Percentiles rank a stretch among this genome's conserved stretches.
Evolutionary conservation across 2,113 vertebrate genomes (phyloP).

Genomic region (Mus spicilegus): DNA sequence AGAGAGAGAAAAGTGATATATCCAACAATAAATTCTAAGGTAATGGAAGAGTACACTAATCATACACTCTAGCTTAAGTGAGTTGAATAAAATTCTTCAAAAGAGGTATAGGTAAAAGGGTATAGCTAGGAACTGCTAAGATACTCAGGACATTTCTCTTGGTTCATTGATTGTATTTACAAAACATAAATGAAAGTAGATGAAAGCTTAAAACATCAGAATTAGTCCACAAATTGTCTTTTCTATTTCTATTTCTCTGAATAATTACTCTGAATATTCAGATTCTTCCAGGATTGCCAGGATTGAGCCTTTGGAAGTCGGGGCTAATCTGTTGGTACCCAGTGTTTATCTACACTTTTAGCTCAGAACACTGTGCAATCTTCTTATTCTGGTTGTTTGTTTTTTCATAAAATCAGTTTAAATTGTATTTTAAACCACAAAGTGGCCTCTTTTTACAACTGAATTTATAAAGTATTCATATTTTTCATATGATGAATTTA

Average conservation of each 20-base stretch:
- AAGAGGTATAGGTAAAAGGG: neutral
- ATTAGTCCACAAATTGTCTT: neutral
- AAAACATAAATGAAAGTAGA: neutral
- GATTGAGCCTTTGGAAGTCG: neutral
- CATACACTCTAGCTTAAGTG: neutral
- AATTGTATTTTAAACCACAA: neutral
- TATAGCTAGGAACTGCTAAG: accelerated
- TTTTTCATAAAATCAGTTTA: neutral
- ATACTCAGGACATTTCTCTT: neutral
- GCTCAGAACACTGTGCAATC: neutral
- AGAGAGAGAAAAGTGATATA: neutral
- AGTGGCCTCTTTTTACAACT: neutral
- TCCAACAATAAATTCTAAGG: neutral
- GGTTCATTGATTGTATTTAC: neutral
- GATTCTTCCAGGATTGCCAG: neutral
- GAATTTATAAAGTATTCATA: neutral
- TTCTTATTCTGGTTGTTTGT: neutral
- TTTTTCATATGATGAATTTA: neutral
- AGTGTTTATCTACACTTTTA: neutral
- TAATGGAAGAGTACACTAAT: neutral
- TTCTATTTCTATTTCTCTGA: neutral
- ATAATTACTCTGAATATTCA: neutral
- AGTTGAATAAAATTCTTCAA: neutral
- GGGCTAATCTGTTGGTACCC: neutral
- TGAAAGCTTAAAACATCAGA: neutral